Evolutionary conservation across 2,113 vertebrate genomes (phyloP).

Genomic region (Esox niger): DNA sequence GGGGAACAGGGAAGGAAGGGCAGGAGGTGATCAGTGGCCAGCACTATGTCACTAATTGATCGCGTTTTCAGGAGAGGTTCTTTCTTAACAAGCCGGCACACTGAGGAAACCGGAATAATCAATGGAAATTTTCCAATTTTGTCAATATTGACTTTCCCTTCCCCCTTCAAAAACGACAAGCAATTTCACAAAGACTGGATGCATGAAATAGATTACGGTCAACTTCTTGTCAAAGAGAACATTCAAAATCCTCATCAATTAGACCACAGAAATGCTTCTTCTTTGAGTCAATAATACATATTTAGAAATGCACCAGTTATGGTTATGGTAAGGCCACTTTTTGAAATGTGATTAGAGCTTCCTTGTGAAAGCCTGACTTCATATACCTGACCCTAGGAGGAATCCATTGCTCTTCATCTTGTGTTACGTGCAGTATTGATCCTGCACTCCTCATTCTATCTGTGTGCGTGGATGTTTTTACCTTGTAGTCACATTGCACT

Average conservation of each 20-base stretch:
- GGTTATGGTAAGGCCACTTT: too few relatives aligned
- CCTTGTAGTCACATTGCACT: constrained; percentile 2
- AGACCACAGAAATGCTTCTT: background rate
- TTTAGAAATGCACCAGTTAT: background rate
- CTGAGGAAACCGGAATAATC: constrained; percentile 73
- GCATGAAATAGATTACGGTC: background rate
- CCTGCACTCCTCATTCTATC: constrained; percentile 54
- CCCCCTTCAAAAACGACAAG: constrained; percentile 35
- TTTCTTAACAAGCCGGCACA: constrained; percentile 72
- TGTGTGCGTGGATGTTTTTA: constrained; percentile 49
- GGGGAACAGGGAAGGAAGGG: constrained; percentile 20
- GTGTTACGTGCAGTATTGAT: constrained; percentile 60
- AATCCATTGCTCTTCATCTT: constrained; percentile 67
- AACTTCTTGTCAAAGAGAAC: background rate
- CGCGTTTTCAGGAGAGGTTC: constrained; percentile 65
- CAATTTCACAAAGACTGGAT: constrained; percentile 11
- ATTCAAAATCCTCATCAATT: background rate
- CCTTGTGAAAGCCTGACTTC: constrained; percentile 38
- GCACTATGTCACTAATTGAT: constrained; percentile 81
- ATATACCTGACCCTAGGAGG: constrained; percentile 34
- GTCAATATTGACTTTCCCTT: constrained; percentile 61
- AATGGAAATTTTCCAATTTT: constrained; percentile 71
- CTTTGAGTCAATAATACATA: background rate
- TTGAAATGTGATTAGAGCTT: constrained; percentile 30
- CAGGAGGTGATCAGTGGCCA: constrained; percentile 68